Evolutionary conservation across 2,888 invertebrate genomes (phyloP), one percentile per base, ranked within the genome.

Genomic region (Sesia apiformis): DNA sequence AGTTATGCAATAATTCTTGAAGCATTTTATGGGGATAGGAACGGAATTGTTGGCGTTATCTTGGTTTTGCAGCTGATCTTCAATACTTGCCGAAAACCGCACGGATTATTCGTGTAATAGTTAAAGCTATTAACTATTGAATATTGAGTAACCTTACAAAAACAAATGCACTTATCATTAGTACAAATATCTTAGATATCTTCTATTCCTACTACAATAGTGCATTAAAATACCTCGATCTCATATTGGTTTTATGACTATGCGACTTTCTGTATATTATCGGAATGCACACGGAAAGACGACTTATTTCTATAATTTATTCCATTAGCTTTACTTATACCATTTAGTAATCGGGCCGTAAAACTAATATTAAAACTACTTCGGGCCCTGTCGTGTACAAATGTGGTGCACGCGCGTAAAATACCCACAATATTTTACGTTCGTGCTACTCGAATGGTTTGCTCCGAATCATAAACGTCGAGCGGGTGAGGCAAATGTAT

Each of bases 371-470:
- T 62, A 60, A 60, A 55, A 56, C 56, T 62, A 60, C 61, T 61
- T 57, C 52, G 59, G 54, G 49, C 57, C 51, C 55, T 64, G 66
- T 65, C 72, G 66, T 66, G 66, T 66, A 72, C 69, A 65, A 70
- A 72, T 72, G 70, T 60, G 56, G 65, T 60, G 70, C 72, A 64
- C 68, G 70, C 73, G 72, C 69, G 66, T 65, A 38, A 65, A 72
- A 68, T 65, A 61, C 63, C 63, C 57, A 59, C 61, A 64, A 66
- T 72, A 72, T 71, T 72, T 72, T 65, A 72, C 58, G 63, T 66
- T 69, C 69, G 69, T 71, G 69, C 68, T 56, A 58, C 53, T 59
- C 62, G 55, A 56, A 49, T 54, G 52, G 41, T 42, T 56, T 55
- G 65, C 43, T 4, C 52, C 52, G 60, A 65, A 64, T 55, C 23